These are phyloP conservation scores for Neoseiulus cucumeris DNA, from an alignment of 1,140 invertebrate species.

Conservation along the genomic window DNA sequence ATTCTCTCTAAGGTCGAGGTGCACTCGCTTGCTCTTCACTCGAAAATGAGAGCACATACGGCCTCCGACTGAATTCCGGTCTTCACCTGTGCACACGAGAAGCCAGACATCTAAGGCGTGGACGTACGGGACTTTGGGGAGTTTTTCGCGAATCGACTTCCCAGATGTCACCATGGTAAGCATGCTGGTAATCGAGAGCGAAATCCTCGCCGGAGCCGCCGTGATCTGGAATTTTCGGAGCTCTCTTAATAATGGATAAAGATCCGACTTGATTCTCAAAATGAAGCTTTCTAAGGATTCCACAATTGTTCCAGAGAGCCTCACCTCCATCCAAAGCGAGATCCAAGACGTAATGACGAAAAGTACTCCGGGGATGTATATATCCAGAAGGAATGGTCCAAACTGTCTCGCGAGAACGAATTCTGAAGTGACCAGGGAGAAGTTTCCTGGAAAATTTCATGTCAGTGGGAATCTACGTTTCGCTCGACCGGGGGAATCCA, in stretches of 20 bases:
- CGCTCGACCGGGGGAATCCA: no score
- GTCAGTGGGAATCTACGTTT: no score
- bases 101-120: conserved; percentile 76
- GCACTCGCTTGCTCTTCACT: no score
- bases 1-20: no score
- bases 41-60: no score
- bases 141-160: conserved; percentile 31
- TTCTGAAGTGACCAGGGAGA: conserved; percentile 37
- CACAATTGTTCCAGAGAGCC: no score
- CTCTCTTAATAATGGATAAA: no score
- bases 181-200: conserved; percentile 38
- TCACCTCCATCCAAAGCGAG: conserved; percentile 41
- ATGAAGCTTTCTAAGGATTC: no score
- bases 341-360: conserved; percentile 46
- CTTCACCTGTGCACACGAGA: conserved; percentile 42
- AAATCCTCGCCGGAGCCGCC: conserved; percentile 37
- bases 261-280: no score
- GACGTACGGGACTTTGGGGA: conserved; percentile 49
- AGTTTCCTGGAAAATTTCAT: conserved; percentile 36
- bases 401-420: conserved; percentile 36
- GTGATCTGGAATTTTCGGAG: background rate
- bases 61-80: background rate
- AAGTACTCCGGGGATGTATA: conserved; percentile 39
- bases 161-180: conserved; percentile 35
- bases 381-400: conserved; percentile 40